phyloP scores from a whole-genome alignment of 2,888 invertebrate species.

The Eurytoma californica region DNA sequence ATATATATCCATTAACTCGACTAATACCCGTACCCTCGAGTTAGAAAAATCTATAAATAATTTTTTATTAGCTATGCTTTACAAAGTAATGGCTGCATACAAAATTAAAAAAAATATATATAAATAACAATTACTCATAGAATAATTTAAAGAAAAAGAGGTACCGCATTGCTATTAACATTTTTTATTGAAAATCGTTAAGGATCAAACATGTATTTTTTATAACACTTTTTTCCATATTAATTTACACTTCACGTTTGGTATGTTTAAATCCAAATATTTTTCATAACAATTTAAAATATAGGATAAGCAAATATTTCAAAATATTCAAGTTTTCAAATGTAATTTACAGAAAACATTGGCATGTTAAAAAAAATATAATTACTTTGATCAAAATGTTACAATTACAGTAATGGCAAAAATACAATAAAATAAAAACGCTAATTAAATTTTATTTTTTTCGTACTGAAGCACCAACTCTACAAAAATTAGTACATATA shows the following conservation, averaged over 20 bases:
- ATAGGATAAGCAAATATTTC: slow-evolving; percentile 21
- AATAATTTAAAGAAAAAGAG: slow-evolving; percentile 15
- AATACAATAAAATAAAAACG: slow-evolving; percentile 20
- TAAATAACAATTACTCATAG: not conserved
- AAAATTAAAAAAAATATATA: not conserved
- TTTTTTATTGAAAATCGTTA: slow-evolving; percentile 55
- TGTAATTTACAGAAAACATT: slow-evolving; percentile 16
- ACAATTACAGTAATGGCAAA: slow-evolving; percentile 19
- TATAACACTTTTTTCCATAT: slow-evolving; percentile 41
- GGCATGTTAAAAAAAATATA: slow-evolving; percentile 12
- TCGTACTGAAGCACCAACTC: slow-evolving; percentile 25
- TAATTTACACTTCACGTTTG: slow-evolving; percentile 48
- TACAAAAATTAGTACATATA: slow-evolving; percentile 27
- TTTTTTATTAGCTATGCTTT: not conserved
- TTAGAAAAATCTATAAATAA: not conserved
- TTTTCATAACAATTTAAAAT: slow-evolving; percentile 12
- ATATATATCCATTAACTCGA: not conserved
- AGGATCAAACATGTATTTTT: slow-evolving; percentile 49
- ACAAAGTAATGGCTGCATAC: not conserved
- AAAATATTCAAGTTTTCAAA: not conserved
- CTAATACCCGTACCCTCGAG: not conserved
- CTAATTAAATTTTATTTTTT: slow-evolving; percentile 30
- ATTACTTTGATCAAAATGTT: slow-evolving; percentile 20
- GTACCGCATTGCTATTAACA: slow-evolving; percentile 34
- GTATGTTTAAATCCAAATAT: slow-evolving; percentile 30